phyloP scores from a whole-genome alignment of 2,113 vertebrate species.

The Melanerpes formicivorus region DNA sequence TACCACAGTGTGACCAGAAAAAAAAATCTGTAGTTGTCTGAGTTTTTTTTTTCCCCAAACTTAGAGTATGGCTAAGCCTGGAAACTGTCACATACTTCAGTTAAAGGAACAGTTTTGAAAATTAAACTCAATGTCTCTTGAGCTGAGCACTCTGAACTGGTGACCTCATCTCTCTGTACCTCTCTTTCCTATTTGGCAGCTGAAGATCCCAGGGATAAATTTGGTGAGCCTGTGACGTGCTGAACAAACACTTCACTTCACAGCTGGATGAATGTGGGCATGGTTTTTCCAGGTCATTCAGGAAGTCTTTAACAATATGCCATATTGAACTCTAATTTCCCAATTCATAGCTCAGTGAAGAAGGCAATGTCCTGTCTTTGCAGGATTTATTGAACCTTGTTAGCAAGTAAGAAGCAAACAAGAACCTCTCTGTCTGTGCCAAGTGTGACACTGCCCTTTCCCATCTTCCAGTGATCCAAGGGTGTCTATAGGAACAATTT shows the following conservation, averaged over 20 bases:
- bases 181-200: not conserved
- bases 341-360: not conserved
- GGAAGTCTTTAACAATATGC: not conserved
- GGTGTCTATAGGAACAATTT: constrained; percentile 19
- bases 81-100: not conserved
- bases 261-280: not conserved
- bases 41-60: not conserved
- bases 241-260: not conserved
- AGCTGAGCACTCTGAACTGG: not conserved
- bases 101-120: not conserved
- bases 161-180: not conserved
- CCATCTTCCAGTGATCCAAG: not conserved
- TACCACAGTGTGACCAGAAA: not conserved
- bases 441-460: constrained; percentile 6
- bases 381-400: constrained; percentile 12
- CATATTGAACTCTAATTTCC: not conserved
- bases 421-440: not conserved
- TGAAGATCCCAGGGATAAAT: not conserved
- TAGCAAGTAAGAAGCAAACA: constrained; percentile 22
- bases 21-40: not conserved
- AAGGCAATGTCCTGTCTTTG: not conserved
- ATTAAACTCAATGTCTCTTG: not conserved
- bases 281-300: constrained; percentile 9
- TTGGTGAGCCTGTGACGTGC: not conserved
- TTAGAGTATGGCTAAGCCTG: not conserved